Evolutionary conservation across 1,140 invertebrate genomes (phyloP), one percentile per base, ranked within the genome.

Genomic region (Anastatus disparis): DNA sequence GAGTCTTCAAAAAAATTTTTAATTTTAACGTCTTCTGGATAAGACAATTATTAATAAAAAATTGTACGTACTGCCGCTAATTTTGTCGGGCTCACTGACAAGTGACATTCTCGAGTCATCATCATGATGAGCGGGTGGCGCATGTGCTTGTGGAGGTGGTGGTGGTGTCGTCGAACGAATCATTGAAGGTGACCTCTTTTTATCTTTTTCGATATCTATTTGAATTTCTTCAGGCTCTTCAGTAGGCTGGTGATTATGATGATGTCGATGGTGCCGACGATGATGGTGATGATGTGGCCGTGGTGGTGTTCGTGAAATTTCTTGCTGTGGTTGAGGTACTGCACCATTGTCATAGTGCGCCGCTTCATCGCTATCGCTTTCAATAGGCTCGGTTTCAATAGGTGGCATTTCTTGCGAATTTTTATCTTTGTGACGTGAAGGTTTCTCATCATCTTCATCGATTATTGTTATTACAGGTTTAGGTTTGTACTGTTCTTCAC

Each of bases 401-500:
- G 87, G 87, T 20, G 90, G 89, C 82, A 91, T 84, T 26, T 77
- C 40, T 24, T 76, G 72, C 12, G 79, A 75, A 75, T 82, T 86
- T 35, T 71, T 71, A 74, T 82, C 87, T 12, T 72, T 72, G 24
- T 72, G 70, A 70, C 78, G 70, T 7, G 24, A 44, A 4, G 63
- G 70, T 53, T 84, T 88, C 42, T 83, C 87, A 55, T 84, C 88
- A 69, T 80, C 84, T 71, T 86, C 88, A 74, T 82, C 87, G 46
- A 83, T 85, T 81, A 82, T 87, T 73, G 82, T 88, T 55, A 94
- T 92, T 20, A 94, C 83, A 44, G 93, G 89, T 75, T 92, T 91
- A 3, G 95, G 95, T 80, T 91, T 91, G 81, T 96, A 94, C 78
- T 93, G 89, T 78, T 94, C 93, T 78, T 97, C 94, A 31, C 92